A percentile compares a stretch with the other conserved stretches of the same genome.
Conservation (phyloP, 2,797 vertebrate genomes). For the Mus spretus region DNA sequence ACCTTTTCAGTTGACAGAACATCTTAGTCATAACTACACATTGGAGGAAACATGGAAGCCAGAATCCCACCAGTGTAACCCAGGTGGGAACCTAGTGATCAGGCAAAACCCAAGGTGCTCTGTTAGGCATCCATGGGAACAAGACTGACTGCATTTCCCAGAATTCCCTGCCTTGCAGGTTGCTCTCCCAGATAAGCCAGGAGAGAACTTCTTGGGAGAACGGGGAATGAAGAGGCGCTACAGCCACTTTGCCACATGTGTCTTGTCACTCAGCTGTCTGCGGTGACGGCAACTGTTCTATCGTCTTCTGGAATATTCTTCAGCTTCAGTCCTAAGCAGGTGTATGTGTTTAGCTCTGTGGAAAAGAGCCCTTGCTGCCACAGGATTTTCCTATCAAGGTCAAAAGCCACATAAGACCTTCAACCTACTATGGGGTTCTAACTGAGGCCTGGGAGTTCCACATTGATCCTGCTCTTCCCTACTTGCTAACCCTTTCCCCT, state of each 20-base stretch:
- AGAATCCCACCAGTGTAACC: neutral
- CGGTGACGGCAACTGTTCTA: neutral
- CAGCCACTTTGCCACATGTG: neutral
- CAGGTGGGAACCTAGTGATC: neutral
- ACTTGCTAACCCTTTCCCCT: neutral
- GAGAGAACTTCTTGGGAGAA: neutral
- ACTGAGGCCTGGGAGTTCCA: neutral
- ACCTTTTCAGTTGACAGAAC: neutral
- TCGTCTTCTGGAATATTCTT: neutral
- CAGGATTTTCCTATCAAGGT: neutral
- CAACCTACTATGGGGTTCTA: neutral
- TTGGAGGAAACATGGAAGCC: neutral
- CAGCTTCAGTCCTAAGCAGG: neutral
- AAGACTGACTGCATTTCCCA: constrained; percentile 36
- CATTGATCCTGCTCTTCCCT: neutral
- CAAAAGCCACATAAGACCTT: constrained; percentile 7
- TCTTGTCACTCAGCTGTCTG: neutral
- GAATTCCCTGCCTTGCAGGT: neutral
- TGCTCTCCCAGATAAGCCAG: neutral
- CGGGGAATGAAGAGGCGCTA: neutral
- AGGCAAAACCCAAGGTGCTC: neutral
- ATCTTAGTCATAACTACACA: neutral
- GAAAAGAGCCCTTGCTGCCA: neutral
- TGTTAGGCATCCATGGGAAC: neutral
- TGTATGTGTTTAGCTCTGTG: neutral